Conservation (phyloP, 2,797 vertebrate species). For the Falco berigora region DNA sequence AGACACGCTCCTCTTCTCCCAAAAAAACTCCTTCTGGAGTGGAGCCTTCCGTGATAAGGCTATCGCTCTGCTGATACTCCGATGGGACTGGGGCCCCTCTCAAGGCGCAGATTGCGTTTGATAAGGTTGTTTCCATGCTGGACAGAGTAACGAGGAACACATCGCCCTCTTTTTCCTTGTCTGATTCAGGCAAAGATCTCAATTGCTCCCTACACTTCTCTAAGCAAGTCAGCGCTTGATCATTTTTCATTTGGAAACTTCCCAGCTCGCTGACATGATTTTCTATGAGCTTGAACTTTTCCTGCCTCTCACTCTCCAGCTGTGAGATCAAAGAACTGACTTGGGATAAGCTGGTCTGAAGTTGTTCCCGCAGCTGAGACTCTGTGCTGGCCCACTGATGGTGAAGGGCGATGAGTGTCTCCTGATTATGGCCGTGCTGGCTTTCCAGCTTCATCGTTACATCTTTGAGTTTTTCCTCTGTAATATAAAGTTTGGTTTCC, state of each 20-base stretch:
- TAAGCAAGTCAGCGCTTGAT: constrained; percentile 82
- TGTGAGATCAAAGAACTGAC: constrained; percentile 75
- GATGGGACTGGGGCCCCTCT: neutral
- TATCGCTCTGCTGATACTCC: neutral
- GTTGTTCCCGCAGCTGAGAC: constrained; percentile 75
- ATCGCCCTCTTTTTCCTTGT: constrained; percentile 53
- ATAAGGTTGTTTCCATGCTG: constrained; percentile 57
- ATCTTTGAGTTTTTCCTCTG: constrained; percentile 89
- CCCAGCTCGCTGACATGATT: constrained; percentile 67
- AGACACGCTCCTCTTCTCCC: neutral
- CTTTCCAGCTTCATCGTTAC: constrained; percentile 84
- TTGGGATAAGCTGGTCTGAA: constrained; percentile 73
- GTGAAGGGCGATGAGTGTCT: constrained; percentile 70
- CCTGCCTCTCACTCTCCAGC: constrained; percentile 77
- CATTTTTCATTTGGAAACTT: constrained; percentile 74
- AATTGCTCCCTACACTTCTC: constrained; percentile 84
- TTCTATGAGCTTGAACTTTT: constrained; percentile 71
- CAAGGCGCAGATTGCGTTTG: constrained; percentile 51
- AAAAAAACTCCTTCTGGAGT: neutral
- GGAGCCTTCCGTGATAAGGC: neutral
- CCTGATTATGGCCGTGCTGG: constrained; percentile 73
- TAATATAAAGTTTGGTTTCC: constrained; percentile 88
- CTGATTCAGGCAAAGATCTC: constrained; percentile 71
- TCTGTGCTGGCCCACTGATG: constrained; percentile 76
- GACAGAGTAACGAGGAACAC: constrained; percentile 32